These are phyloP conservation scores for Peromyscus leucopus DNA, from an alignment of 2,113 vertebrate genomes.

Conservation along the genomic window DNA sequence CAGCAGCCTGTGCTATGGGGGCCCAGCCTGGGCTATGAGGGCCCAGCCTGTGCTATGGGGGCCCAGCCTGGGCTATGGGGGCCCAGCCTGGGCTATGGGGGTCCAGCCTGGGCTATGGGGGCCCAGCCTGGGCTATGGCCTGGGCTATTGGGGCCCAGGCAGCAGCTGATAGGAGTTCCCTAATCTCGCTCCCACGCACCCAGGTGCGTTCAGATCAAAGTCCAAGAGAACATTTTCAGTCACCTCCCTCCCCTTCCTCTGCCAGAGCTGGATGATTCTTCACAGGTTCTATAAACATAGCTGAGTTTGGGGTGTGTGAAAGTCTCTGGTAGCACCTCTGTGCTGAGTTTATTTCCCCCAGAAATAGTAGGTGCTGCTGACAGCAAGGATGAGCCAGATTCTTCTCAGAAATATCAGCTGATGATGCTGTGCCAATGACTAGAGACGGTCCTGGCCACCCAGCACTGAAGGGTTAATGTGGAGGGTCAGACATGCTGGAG, in stretches of 20 bases:
- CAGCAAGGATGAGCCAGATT: not conserved
- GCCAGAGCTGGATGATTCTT: slow-evolving; percentile 57
- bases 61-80: too few species aligned
- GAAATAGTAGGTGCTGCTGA: slow-evolving; percentile 72
- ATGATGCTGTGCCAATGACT: slow-evolving; percentile 35
- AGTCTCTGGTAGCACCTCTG: slow-evolving; percentile 64
- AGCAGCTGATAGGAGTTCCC: not conserved
- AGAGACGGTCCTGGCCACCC: not conserved
- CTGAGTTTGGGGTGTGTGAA: slow-evolving; percentile 71
- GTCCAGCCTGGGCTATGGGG: too few species aligned
- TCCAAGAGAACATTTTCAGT: not conserved
- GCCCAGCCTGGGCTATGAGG: too few species aligned
- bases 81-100: too few species aligned
- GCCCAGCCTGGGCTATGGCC: too few species aligned
- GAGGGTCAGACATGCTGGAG: not conserved
- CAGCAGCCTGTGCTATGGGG: not conserved
- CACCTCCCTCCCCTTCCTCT: not conserved
- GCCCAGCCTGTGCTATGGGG: too few species aligned
- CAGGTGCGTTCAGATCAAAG: not conserved
- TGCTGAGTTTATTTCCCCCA: slow-evolving; percentile 46
- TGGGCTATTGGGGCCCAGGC: too few species aligned
- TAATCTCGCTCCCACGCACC: rapidly evolving
- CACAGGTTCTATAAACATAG: slow-evolving; percentile 78
- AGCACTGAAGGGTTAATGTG: slow-evolving; percentile 57
- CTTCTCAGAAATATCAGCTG: slow-evolving; percentile 66